A percentile compares a stretch with the other conserved stretches of the same genome.
phyloP scores from a whole-genome alignment of 64 coral and sea anemone species.

The Dendronephthya gigantea region DNA sequence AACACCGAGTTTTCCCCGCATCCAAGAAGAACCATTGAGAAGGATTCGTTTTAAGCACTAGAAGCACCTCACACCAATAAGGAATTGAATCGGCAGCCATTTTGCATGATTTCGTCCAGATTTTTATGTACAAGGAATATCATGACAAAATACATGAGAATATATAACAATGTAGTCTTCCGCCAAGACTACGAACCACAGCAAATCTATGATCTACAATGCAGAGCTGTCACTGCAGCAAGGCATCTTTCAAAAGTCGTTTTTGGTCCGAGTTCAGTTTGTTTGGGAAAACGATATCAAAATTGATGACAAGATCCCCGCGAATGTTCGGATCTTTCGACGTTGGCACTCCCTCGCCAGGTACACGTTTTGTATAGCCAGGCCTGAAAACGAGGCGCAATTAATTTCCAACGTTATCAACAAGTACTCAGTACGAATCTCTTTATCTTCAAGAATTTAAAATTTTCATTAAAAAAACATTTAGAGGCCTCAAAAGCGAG shows the following conservation, averaged over 20 bases:
- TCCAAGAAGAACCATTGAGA: background rate
- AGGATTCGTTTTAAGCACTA: no score
- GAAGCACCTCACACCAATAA: no score
- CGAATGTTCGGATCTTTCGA: conserved; percentile 67
- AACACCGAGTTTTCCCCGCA: background rate
- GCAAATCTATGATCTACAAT: background rate
- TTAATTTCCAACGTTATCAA: background rate
- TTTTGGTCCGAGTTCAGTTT: conserved; percentile 94
- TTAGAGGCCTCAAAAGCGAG: no score
- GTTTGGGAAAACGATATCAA: conserved; percentile 81
- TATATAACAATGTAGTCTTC: no score
- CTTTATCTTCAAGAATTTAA: no score
- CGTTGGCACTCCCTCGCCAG: conserved; percentile 76
- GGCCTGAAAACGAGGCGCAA: conserved; percentile 44
- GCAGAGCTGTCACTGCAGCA: conserved; percentile 27
- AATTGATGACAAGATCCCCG: conserved; percentile 80
- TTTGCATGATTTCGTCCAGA: no score
- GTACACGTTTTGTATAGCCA: conserved; percentile 72
- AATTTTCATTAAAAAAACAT: no score
- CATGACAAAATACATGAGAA: no score
- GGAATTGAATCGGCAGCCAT: no score
- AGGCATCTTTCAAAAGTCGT: conserved; percentile 83
- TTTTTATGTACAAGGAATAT: no score
- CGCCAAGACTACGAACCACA: background rate
- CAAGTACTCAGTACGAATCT: no score